phyloP scores from a whole-genome alignment of 2,888 invertebrate genomes.

The Gnatocerus cornutus region DNA sequence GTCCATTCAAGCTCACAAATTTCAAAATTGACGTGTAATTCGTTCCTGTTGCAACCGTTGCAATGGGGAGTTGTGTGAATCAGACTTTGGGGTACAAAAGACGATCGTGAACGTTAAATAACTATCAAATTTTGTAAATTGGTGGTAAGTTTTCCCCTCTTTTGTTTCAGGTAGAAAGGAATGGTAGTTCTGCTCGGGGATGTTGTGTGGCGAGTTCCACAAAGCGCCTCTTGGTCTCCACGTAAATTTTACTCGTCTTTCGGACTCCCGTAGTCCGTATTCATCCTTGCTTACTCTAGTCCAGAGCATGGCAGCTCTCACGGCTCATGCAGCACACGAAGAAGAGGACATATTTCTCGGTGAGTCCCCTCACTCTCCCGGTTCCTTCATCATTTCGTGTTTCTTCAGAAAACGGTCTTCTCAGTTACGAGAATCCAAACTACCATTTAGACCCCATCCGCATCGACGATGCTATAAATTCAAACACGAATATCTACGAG shows the following conservation, averaged over 20 bases:
- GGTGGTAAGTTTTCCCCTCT: too few relatives aligned
- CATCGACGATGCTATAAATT: conserved; percentile 84
- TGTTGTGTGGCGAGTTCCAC: conserved; percentile 74
- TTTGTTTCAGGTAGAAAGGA: conserved; percentile 67
- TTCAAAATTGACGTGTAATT: too few relatives aligned
- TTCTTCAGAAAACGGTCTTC: conserved; percentile 87
- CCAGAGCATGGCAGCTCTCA: conserved; percentile 75
- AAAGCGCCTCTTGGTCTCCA: conserved; percentile 71
- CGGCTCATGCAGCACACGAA: conserved; percentile 73
- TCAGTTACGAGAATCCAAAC: conserved; percentile 94
- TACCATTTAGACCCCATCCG: conserved; percentile 87
- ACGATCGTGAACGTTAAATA: too few relatives aligned
- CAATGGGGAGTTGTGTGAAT: too few relatives aligned
- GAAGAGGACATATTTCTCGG: conserved; percentile 80
- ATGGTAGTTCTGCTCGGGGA: conserved; percentile 68
- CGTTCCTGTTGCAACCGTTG: too few relatives aligned
- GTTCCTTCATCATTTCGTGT: conserved; percentile 34
- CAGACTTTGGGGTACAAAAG: too few relatives aligned
- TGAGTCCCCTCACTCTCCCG: conserved; percentile 64
- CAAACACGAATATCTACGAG: conserved; percentile 75
- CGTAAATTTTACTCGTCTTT: conserved; percentile 68
- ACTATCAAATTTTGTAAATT: too few relatives aligned
- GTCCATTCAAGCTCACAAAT: too few relatives aligned
- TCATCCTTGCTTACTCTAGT: conserved; percentile 76
- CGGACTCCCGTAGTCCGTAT: conserved; percentile 74